Evolutionary conservation across 2,888 invertebrate genomes (phyloP).

Genomic region (Tinea semifulvella): DNA sequence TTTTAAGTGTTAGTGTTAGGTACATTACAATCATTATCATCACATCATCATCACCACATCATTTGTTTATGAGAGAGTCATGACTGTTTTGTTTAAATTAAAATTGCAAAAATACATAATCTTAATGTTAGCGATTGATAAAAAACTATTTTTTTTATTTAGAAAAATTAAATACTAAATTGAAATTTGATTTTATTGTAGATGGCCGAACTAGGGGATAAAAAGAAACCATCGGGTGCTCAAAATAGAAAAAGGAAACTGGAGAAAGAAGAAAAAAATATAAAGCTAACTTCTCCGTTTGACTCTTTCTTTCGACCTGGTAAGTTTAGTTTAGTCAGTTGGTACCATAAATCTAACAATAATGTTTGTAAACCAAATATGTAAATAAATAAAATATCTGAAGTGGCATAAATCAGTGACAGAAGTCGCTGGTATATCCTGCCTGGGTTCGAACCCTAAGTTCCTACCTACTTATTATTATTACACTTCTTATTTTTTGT

Average conservation of each 20-base stretch:
- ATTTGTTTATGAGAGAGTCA: background rate
- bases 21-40: background rate
- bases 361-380: background rate
- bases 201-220: conserved; percentile 8
- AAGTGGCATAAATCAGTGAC: conserved; percentile 15
- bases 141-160: background rate
- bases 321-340: conserved; percentile 12
- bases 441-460: conserved; percentile 12
- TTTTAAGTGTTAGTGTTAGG: background rate
- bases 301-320: background rate
- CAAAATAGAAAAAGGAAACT: conserved; percentile 14
- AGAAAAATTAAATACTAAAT: background rate
- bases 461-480: conserved; percentile 15
- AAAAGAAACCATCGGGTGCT: conserved; percentile 14
- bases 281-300: background rate
- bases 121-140: background rate
- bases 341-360: conserved; percentile 6
- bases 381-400: conserved; percentile 14
- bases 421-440: conserved; percentile 14
- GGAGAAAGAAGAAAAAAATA: conserved; percentile 12
- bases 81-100: background rate
- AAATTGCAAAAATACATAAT: background rate
- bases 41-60: background rate
- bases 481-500: conserved; percentile 15
- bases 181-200: background rate